These are phyloP conservation scores for Vireo altiloquus DNA, from an alignment of 2,113 vertebrate genomes.

Conservation along the genomic window DNA sequence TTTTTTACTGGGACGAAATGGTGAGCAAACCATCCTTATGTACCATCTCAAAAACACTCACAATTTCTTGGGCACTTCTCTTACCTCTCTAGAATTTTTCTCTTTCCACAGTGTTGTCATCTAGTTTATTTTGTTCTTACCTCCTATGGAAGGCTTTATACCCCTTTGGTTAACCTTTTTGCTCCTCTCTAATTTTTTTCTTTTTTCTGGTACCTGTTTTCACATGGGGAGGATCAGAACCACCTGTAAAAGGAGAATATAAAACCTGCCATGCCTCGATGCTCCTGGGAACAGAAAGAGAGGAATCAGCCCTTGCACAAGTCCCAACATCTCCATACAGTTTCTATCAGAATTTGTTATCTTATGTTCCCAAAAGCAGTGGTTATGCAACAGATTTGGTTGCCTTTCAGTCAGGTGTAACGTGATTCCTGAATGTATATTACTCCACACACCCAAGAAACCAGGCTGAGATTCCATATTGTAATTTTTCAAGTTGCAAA, in stretches of 20 bases:
- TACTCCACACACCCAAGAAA: constrained; percentile 41
- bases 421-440: not conserved
- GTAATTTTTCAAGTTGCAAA: constrained; percentile 31
- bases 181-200: not conserved
- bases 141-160: not conserved
- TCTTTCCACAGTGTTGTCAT: not conserved
- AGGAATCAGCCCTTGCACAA: not conserved
- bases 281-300: not conserved
- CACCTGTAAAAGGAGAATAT: not conserved
- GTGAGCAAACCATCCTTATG: not conserved
- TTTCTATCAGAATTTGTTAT: constrained; percentile 18
- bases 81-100: not conserved
- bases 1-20: not conserved
- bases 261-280: not conserved
- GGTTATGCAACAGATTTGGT: constrained; percentile 38
- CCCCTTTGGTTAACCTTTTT: not conserved
- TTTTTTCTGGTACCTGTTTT: not conserved
- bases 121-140: not conserved
- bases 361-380: not conserved
- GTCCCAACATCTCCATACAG: not conserved
- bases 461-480: not conserved
- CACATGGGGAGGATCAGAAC: not conserved
- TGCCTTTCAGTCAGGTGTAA: constrained; percentile 26
- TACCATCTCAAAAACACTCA: not conserved
- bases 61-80: not conserved